Percentiles rank a stretch among this genome's conserved stretches.
These are phyloP conservation scores for Oryzias javanicus DNA, from an alignment of 2,113 vertebrate species.

Conservation along the genomic window DNA sequence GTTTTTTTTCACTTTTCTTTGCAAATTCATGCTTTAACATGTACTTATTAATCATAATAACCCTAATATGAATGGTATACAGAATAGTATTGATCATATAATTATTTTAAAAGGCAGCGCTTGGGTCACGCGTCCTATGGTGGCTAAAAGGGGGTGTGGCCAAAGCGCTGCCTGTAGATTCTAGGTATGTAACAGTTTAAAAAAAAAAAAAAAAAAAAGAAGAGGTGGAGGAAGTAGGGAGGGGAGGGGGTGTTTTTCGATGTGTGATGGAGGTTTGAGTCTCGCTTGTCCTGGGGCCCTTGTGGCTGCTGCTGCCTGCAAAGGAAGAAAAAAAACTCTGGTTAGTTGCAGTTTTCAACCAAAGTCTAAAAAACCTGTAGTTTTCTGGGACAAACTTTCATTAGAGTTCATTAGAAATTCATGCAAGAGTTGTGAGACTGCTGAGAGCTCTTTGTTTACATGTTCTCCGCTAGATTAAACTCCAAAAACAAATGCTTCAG, in stretches of 20 bases:
- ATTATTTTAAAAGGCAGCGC: constrained; percentile 56
- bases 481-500: no score
- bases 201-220: constrained; percentile 39
- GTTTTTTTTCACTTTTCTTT: constrained; percentile 47
- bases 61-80: constrained; percentile 75
- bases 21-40: constrained; percentile 76
- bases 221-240: not conserved
- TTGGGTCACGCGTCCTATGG: constrained; percentile 51
- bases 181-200: constrained; percentile 75
- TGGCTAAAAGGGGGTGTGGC: constrained; percentile 50
- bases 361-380: no score
- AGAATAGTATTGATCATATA: constrained; percentile 72
- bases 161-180: constrained; percentile 59
- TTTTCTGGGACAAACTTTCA: no score
- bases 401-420: no score
- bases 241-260: constrained; percentile 31
- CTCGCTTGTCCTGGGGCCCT: constrained; percentile 73
- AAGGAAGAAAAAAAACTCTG: not conserved
- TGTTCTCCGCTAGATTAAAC: no score
- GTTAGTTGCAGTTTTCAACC: constrained; percentile 36
- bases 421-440: no score
- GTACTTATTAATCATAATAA: constrained; percentile 73
- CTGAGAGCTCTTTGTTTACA: no score
- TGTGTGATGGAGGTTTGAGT: constrained; percentile 81
- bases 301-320: constrained; percentile 70